Evolutionary conservation across 2,888 invertebrate species (phyloP), one percentile per base, ranked within the genome.

Genomic region (Pollenia amentaria): DNA sequence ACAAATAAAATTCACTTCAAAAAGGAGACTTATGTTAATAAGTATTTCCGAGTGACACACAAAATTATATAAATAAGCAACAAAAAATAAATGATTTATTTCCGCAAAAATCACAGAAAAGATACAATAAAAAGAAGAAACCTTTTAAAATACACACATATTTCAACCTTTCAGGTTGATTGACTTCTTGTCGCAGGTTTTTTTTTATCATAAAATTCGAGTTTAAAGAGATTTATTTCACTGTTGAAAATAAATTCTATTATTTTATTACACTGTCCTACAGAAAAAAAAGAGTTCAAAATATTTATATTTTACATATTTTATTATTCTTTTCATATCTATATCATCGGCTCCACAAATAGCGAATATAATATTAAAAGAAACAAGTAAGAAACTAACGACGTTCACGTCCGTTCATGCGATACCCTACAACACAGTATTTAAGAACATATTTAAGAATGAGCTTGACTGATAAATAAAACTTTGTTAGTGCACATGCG

Each of bases 111-210:
- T 57, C 2, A 57, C 57, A 38, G 46, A 46, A 46, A 46, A 57
- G 2, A 38, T 3, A 57, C 21, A 57, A 57, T 12, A 29, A 7
- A 29, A 29, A 14, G 4, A 16, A 60, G 16, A 62, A 62, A 40
- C 60, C 46, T 55, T 72, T 72, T 80, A 65, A 64, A 69, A 78
- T 78, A 78, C 48, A 6, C 6, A 29, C 6, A 29, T 29, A 6
- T 29, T 12, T 40, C 65, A 65, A 72, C 42, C 48, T 64, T 57
- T 48, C 51, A 18, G 67, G 48, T 81, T 81, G 81, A 81, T 81
- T 81, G 75, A 81, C 81, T 75, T 67, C 67, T 75, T 73, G 81
- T 65, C 80, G 57, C 48, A 73, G 3, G 11, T 29, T 29, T 29
- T 60, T n/a, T 64, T 53, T 60, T 69, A n/a, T 69, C 21, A 46